Conservation (phyloP, 2,113 vertebrate species). For the Vimba vimba region DNA sequence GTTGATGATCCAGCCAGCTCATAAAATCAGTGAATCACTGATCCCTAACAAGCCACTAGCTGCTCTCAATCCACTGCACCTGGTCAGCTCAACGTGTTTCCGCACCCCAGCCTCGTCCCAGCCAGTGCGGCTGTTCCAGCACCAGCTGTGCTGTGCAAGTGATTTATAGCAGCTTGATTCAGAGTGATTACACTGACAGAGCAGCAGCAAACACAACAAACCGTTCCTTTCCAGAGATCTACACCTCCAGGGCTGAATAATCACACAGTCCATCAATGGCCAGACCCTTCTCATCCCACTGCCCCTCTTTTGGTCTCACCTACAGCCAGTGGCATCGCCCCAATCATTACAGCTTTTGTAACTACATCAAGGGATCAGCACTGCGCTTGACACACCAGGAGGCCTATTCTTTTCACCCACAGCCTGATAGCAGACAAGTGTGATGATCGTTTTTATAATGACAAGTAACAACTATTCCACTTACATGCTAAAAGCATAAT, state of each 20-base stretch:
- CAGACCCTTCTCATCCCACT: constrained; percentile 36
- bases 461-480: neutral
- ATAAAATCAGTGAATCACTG: constrained; percentile 23
- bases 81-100: constrained; percentile 31
- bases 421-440: neutral
- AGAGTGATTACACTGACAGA: constrained; percentile 66
- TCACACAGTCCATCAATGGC: constrained; percentile 41
- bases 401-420: neutral
- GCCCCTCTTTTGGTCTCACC: constrained; percentile 4
- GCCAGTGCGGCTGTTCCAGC: neutral
- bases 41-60: constrained; percentile 29
- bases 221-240: constrained; percentile 64
- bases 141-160: constrained; percentile 45
- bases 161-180: constrained; percentile 72
- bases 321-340: constrained; percentile 21
- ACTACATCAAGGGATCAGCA: constrained; percentile 5
- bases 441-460: neutral
- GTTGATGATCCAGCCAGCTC: constrained; percentile 26
- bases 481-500: neutral
- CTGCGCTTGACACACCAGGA: neutral
- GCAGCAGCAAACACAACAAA: constrained; percentile 67
- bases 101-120: constrained; percentile 39
- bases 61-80: constrained; percentile 8
- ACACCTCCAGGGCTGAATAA: constrained; percentile 46
- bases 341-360: constrained; percentile 26